A percentile compares a stretch with the other conserved stretches of the same genome.
Conservation (phyloP, 2,888 invertebrate species). For the Dicranocentrus wangi region DNA sequence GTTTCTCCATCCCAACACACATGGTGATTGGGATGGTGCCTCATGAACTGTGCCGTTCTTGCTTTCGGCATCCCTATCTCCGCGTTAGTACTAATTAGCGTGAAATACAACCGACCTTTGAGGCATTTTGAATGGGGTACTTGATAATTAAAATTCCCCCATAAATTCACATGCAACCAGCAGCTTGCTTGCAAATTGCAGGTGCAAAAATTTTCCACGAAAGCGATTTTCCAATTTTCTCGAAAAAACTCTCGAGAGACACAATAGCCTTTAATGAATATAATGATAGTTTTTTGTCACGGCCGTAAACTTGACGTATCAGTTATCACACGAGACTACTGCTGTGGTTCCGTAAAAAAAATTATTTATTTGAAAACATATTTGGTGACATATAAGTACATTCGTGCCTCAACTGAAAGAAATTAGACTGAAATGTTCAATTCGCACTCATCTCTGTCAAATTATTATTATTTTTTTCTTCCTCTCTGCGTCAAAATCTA, state of each 20-base stretch:
- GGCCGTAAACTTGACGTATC: constrained; percentile 15
- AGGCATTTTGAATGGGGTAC: too few relatives aligned
- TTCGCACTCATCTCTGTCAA: background rate
- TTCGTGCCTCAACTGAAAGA: background rate
- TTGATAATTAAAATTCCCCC: too few relatives aligned
- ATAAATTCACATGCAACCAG: too few relatives aligned
- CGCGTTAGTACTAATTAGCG: constrained; percentile 8
- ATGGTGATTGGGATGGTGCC: too few relatives aligned
- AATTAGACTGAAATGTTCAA: background rate
- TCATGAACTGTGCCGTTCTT: too few relatives aligned
- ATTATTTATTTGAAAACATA: background rate
- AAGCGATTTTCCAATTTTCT: too few relatives aligned
- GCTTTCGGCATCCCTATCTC: too few relatives aligned
- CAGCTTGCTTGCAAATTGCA: too few relatives aligned
- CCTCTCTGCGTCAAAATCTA: constrained; percentile 8
- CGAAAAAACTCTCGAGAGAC: background rate
- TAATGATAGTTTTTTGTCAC: constrained; percentile 24
- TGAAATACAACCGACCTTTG: background rate
- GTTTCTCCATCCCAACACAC: too few relatives aligned
- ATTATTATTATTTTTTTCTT: background rate
- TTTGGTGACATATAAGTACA: too few relatives aligned
- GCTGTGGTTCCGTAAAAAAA: background rate
- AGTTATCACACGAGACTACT: constrained; percentile 12
- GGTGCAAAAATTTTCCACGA: too few relatives aligned
- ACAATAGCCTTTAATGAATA: constrained; percentile 14